A percentile compares a stretch with the other conserved stretches of the same genome.
Evolutionary conservation across 2,113 vertebrate species (phyloP).

Genomic region (Channa maculata): DNA sequence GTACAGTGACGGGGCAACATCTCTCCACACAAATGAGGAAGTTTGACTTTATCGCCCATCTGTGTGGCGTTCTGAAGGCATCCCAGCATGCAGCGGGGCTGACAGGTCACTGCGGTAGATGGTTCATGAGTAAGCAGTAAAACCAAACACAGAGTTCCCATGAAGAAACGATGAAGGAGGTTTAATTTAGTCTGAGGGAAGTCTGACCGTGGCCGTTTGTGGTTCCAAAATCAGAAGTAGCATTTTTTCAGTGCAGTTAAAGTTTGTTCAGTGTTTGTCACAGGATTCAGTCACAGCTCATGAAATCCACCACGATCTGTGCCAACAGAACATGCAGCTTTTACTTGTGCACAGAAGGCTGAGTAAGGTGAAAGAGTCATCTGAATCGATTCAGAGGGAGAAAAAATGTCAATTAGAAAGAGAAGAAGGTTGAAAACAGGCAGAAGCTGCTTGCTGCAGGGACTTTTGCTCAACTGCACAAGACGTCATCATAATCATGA

Average conservation of each 20-base stretch:
- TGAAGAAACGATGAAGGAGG: neutral
- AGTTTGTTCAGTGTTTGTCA: neutral
- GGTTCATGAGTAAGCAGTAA: slow-evolving; percentile 47
- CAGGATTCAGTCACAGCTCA: no score
- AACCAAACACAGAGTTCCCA: slow-evolving; percentile 49
- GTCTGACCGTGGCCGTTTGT: neutral
- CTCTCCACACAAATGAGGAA: slow-evolving; percentile 42
- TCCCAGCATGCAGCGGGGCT: slow-evolving; percentile 65
- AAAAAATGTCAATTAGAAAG: no score
- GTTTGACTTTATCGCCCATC: neutral
- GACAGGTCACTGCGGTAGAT: slow-evolving; percentile 53
- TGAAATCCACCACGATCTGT: no score
- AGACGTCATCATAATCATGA: no score
- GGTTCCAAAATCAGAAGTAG: neutral
- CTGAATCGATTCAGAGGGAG: no score
- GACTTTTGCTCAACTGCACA: no score
- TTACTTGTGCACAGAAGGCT: no score
- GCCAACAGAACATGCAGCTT: no score
- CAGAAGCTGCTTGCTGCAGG: no score
- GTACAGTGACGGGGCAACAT: neutral
- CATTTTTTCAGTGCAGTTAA: neutral
- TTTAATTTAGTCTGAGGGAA: neutral
- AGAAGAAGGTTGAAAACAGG: no score
- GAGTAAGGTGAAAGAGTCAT: no score
- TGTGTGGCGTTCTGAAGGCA: neutral